Evolutionary conservation across 2,888 invertebrate genomes (phyloP).

Genomic region (Coremacera marginata): DNA sequence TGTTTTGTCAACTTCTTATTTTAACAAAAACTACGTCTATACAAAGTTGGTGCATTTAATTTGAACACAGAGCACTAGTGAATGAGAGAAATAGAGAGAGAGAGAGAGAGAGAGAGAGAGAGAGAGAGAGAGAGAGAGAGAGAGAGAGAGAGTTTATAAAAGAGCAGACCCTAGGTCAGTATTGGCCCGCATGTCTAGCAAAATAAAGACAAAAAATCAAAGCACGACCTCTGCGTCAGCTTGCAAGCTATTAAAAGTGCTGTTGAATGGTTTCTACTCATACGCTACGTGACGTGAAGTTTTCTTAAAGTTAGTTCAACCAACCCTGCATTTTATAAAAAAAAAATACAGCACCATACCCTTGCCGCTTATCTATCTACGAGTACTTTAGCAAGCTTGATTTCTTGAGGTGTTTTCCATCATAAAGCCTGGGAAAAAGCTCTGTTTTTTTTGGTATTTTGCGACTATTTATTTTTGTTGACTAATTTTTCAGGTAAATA

Average conservation of each 20-base stretch:
- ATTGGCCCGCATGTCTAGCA: not conserved
- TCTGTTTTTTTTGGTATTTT: constrained; percentile 18
- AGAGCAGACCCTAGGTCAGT: not conserved
- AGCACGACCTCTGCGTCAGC: not conserved
- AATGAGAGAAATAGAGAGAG: not conserved
- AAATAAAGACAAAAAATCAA: not conserved
- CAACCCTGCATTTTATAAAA: not conserved
- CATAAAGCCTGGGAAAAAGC: constrained; percentile 28
- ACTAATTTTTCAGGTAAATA: constrained; percentile 31
- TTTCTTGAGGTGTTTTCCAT: constrained; percentile 3
- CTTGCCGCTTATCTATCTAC: not conserved
- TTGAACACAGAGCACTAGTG: not conserved
- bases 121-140: not conserved
- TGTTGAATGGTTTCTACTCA: not conserved
- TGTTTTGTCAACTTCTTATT: not conserved
- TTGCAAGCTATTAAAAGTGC: not conserved
- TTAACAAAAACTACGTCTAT: not conserved
- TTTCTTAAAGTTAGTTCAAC: too few relatives aligned
- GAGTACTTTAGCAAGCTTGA: not conserved
- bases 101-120: not conserved
- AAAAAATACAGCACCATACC: not conserved
- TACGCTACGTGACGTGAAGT: not conserved
- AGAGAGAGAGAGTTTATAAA: not conserved
- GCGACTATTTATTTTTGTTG: constrained; percentile 29
- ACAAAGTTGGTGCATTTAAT: not conserved